Evolutionary conservation across 2,113 vertebrate genomes (phyloP).

Genomic region (Calyptommatus sinebrachiatus): DNA sequence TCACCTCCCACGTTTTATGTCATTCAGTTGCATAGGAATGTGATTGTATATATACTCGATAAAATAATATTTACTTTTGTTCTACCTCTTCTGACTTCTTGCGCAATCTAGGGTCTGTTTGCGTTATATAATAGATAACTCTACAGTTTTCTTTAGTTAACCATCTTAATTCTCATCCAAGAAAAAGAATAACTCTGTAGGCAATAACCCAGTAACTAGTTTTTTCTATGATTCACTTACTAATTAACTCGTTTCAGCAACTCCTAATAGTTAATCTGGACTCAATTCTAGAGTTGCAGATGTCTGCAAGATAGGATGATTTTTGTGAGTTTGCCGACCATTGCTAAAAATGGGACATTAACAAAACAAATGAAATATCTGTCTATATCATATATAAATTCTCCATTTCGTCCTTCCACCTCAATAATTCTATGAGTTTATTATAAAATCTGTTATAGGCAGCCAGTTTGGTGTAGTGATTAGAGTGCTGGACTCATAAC

Average conservation of each 20-base stretch:
- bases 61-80: conserved; percentile 32
- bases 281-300: background rate
- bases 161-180: background rate
- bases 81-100: conserved; percentile 22
- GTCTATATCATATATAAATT: too few relatives aligned
- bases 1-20: background rate
- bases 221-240: background rate
- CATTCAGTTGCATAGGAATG: conserved; percentile 3
- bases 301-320: too few relatives aligned
- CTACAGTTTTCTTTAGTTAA: background rate
- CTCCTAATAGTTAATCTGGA: background rate
- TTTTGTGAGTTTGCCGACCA: too few relatives aligned
- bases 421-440: too few relatives aligned
- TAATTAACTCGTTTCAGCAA: background rate
- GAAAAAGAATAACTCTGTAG: background rate
- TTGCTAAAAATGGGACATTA: too few relatives aligned
- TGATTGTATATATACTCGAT: background rate
- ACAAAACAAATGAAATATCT: too few relatives aligned
- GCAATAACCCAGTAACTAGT: background rate
- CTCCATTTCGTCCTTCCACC: too few relatives aligned
- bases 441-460: too few relatives aligned
- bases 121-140: conserved; percentile 18
- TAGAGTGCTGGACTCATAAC: too few relatives aligned
- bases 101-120: conserved; percentile 6
- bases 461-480: too few relatives aligned